Evolutionary conservation across 2,888 invertebrate genomes (phyloP), one percentile per base, ranked within the genome.

Genomic region (Aphrophora alni): DNA sequence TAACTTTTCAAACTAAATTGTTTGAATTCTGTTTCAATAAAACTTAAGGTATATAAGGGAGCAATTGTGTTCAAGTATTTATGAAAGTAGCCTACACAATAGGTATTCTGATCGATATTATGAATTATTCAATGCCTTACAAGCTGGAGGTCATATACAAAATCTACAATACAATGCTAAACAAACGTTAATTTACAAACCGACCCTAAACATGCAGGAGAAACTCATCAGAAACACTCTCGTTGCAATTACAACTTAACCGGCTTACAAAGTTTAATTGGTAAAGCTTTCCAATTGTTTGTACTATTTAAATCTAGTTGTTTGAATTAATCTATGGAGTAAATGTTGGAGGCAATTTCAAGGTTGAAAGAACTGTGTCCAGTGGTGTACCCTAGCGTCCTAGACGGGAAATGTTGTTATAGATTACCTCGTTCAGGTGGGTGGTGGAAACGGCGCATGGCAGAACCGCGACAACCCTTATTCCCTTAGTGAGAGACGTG

Each of bases 351-450:
- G 44, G 17, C 44, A 44, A 44, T 44, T 44, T 44, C 59, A 59
- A 59, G 59, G 59, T 44, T 14, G 44, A 44, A 44, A 44, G 44
- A 44, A 44, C 59, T 8, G 59, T 26, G 81, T 26, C 27, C 24
- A 26, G 82, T 82, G 83, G 82, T 79, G 82, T 80, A 0, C 28
- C 71, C 80, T 77, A 70, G 73, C 77, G 83, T 80, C 17, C 74
- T 68, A 38, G 71, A 33, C 38, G 68, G 80, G 78, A 71, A 81
- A 71, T 70, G 33, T 68, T 70, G 78, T 75, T 82, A 82, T 83
- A 76, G 82, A 83, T 80, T 80, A 80, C 77, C 77, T 77, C 73
- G 44, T 44, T 78, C 59, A 80, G 79, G 80, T 76, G 78, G 80
- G 77, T 70, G 77, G 82, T 25, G 75, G 69, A 72, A 72, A 12